A percentile compares a stretch with the other conserved stretches of the same genome.
These are phyloP conservation scores for Platyura marginata DNA, from an alignment of 1,140 invertebrate species.

Conservation along the genomic window DNA sequence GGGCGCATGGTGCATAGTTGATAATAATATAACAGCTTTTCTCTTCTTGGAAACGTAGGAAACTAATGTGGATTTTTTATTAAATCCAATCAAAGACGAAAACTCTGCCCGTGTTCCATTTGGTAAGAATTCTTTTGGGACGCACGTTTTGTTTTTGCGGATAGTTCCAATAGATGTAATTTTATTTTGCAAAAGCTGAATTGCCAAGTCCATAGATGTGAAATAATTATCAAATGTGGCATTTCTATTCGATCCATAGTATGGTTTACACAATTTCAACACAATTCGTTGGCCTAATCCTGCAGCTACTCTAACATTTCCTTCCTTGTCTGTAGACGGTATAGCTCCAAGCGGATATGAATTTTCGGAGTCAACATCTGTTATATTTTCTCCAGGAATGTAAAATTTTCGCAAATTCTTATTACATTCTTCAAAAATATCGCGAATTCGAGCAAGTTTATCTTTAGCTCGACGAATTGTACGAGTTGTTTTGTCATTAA, in stretches of 20 bases:
- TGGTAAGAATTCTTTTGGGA: background rate
- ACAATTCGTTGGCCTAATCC: slow-evolving; percentile 8
- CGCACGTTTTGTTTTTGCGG: slow-evolving; percentile 18
- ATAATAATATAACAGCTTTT: slow-evolving; percentile 11
- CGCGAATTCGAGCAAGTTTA: slow-evolving; percentile 16
- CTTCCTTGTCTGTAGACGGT: slow-evolving; percentile 10
- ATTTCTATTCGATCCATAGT: slow-evolving; percentile 10
- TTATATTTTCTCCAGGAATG: slow-evolving; percentile 11
- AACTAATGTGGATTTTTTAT: slow-evolving; percentile 9
- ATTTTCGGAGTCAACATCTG: slow-evolving; percentile 20
- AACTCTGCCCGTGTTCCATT: background rate
- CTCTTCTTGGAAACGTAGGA: slow-evolving; percentile 13
- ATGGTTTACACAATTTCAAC: slow-evolving; percentile 10
- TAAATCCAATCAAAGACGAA: slow-evolving; percentile 10
- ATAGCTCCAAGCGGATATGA: slow-evolving; percentile 16
- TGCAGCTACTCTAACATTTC: slow-evolving; percentile 3
- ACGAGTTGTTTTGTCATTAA: slow-evolving; percentile 11
- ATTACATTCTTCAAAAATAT: slow-evolving; percentile 15
- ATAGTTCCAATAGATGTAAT: slow-evolving; percentile 12
- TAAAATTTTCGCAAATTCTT: slow-evolving; percentile 13
- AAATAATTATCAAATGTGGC: slow-evolving; percentile 15
- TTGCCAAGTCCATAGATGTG: slow-evolving; percentile 11
- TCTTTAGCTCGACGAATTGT: slow-evolving; percentile 9
- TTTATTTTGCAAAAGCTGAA: slow-evolving; percentile 9
- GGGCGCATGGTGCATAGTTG: slow-evolving; percentile 8